Evolutionary conservation across 2,797 vertebrate species (phyloP), one percentile per base, ranked within the genome.

Genomic region (Artibeus lituratus): DNA sequence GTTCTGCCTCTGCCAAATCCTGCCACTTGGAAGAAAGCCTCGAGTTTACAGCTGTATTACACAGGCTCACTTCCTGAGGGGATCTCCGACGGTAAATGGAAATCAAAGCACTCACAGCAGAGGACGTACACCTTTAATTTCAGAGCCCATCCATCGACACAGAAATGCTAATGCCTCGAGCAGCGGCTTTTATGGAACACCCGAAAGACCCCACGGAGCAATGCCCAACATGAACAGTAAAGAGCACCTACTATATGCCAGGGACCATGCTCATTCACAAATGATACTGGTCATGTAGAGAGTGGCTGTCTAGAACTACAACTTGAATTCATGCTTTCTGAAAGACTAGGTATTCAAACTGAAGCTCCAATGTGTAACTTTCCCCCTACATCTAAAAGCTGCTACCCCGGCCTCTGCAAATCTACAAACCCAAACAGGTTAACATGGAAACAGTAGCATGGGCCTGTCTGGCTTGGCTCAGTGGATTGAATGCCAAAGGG

Each of bases 1-100:
- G 65, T 78, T 83, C 76, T 83, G 65, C n/a, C 59, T 29, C 96
- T 76, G 88, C n/a, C 89, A 95, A 84, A 72, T 86, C 59, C 53
- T 78, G 83, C 53, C 77, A 85, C 70, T 67, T 84, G 53, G 35
- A 81, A 82, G 39, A 96, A 95, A 93, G 78, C 35, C 82, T 88
- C 29, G 2, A 42, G 47, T 73, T 77, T 55, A 84, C 77, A 88
- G 65, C 37, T 85, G 5, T 35, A 72, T 80, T 81, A 90, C 47
- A 81, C 1, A 87, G 18, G 35, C 65, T 83, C 37, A 67, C n/a
- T 29, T 85, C 59, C 93, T 73, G 16, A 67, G 26, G 47, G 8
- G 14, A 26, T 96, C 29, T 78, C 81, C 74, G 62, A 67, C 32
- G 16, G 37, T 26, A 53, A 80, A 21, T 10, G 42, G 55, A 87